Base-by-base conservation (phyloP, 2,888 invertebrate genomes). In the Barypeithes pellucidus region DNA sequence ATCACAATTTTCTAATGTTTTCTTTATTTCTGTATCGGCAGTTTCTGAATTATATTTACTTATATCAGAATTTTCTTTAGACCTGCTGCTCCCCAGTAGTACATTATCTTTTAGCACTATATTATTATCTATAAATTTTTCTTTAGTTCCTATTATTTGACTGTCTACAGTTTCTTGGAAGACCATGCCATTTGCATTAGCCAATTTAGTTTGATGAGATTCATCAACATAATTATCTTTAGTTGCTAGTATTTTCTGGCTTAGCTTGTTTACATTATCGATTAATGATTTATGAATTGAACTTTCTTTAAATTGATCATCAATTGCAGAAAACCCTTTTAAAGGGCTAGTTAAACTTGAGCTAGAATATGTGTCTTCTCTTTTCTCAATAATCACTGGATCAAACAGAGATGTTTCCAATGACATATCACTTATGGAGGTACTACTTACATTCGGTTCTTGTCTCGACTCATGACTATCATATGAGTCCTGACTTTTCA, bases 401-500 rank as follows among this genome's bases (percentile, higher is more conserved):
- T 70, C 57, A 63, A 52, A 60, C 16, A 39, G 20, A 45, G 67
- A 57, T 52, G 18, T 14, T 43, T 72, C 75, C 52, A 75, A 62
- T 22, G 75, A 68, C 66, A 66, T 69, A 52, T 75, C 75, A 65
- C 68, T 73, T 54, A 57, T 52, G 8, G 73, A 59, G 4, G 61
- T 59, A 29, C 11, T 54, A 52, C 47, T 47, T 11, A 60, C 3
- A 39, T 43, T 41, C 4, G 18, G 54, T 33, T 11, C 33, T 33
- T 33, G 54, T 9, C 3, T 36, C 18, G 0, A 16, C 4, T 60
- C 22, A 43, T 60, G 43, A 24, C 18, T 1, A 41, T 50, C 16
- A 14, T 1, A 59, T 39, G 33, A 57, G 33, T 50, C 20, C 18
- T 50, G 16, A 14, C 2, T 22, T 3, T 61, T 33, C 22, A 67